Base-by-base conservation (phyloP, 2,888 invertebrate species). In the Eupithecia centaureata region DNA sequence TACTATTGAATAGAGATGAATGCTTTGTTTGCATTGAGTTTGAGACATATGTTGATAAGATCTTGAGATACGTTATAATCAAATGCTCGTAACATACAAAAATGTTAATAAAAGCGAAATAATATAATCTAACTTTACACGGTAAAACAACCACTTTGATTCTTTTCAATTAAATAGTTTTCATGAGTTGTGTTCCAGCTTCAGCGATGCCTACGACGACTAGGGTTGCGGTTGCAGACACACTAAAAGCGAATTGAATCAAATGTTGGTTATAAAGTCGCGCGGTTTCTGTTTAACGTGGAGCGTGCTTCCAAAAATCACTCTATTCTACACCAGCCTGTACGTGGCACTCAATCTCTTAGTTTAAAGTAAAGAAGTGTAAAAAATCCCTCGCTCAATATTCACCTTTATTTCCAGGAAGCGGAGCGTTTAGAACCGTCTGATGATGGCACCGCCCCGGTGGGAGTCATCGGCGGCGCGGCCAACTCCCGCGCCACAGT, bases 351-450 rank as follows among this genome's bases (percentile, higher is more conserved):
- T 35, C 35, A n/a, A 35, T 35, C n/a, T 35, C 5, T 38, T 38
- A n/a, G n/a, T n/a, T n/a, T n/a, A n/a, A n/a, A n/a, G n/a, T n/a
- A n/a, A n/a, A n/a, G n/a, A n/a, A n/a, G n/a, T n/a, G n/a, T n/a
- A n/a, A n/a, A n/a, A n/a, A n/a, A n/a, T n/a, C n/a, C n/a, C 15
- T 35, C 0, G 5, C 5, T n/a, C 38, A 38, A 38, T 42, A 42
- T 18, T 8, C 18, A 42, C 22, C 22, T 22, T 47, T 47, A 47
- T 47, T 57, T 54, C 18, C 79, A 96, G 96, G 97, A 97, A 88
- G 97, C 97, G 13, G 97, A 97, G 86, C 94, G 97, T 61, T 90
- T 97, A 72, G 97, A 97, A 88, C 97, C 97, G 70, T 95, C 95
- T 84, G 98, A 98, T 86, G 98, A 98, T 61, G 88, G 92, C 42